phyloP scores from a whole-genome alignment of 1,140 invertebrate species.

The Parasteatoda tepidariorum region DNA sequence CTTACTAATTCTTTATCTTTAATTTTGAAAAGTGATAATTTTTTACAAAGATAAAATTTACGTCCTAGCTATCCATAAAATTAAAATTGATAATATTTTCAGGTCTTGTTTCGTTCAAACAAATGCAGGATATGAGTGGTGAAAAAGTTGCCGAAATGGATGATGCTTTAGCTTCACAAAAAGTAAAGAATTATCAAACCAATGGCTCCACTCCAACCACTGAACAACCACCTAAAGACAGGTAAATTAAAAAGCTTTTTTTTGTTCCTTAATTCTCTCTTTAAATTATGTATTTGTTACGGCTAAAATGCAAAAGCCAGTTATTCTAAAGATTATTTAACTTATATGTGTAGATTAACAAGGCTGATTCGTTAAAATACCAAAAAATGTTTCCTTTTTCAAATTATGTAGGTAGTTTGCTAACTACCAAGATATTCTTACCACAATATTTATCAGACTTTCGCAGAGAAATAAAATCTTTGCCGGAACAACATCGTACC shows the following conservation, averaged over 20 bases:
- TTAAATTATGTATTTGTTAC: neutral
- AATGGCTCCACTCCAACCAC: neutral
- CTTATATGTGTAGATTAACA: neutral
- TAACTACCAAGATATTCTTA: neutral
- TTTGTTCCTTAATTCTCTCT: too few relatives aligned
- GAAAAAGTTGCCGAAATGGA: slow-evolving; percentile 29
- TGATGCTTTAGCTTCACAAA: slow-evolving; percentile 19
- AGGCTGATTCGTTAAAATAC: neutral
- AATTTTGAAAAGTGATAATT: too few relatives aligned
- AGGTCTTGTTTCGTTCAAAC: too few relatives aligned
- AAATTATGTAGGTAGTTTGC: neutral
- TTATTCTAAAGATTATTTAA: neutral
- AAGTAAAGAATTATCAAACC: slow-evolving; percentile 36
- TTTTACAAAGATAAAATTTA: too few relatives aligned
- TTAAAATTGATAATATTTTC: too few relatives aligned
- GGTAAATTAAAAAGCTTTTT: slow-evolving; percentile 8
- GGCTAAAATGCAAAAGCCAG: neutral
- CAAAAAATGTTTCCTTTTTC: neutral
- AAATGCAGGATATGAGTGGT: too few relatives aligned
- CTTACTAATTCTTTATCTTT: too few relatives aligned
- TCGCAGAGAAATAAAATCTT: too few relatives aligned
- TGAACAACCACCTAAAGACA: slow-evolving; percentile 10
- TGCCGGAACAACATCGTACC: too few relatives aligned
- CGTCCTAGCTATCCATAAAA: too few relatives aligned
- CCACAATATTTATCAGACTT: too few relatives aligned